These are phyloP conservation scores for Morone saxatilis DNA, from an alignment of 2,113 vertebrate species.

Conservation along the genomic window DNA sequence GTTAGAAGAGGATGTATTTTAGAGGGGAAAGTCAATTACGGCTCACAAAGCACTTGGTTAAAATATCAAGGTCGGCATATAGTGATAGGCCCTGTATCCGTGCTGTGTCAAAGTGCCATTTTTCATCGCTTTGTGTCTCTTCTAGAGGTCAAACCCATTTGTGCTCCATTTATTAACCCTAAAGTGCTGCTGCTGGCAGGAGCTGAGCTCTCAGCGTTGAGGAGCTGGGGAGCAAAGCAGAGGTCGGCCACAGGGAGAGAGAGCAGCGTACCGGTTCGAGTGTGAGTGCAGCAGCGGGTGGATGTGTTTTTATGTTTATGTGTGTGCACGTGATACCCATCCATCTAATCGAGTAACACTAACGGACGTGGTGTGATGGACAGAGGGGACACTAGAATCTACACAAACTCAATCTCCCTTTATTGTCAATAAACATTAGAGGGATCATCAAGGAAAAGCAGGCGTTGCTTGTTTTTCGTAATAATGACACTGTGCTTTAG, in stretches of 20 bases:
- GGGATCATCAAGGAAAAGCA: conserved; percentile 67
- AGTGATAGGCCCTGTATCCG: conserved; percentile 61
- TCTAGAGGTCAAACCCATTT: conserved; percentile 80
- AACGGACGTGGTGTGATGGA: conserved; percentile 26
- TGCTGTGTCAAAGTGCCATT: conserved; percentile 79
- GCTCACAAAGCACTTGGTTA: conserved; percentile 77
- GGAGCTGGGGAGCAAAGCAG: conserved; percentile 43
- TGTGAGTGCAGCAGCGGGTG: background rate
- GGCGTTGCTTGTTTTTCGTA: conserved; percentile 43
- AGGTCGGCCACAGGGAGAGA: conserved; percentile 33
- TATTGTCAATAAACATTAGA: conserved; percentile 78
- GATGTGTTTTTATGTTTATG: background rate
- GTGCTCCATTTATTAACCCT: conserved; percentile 82
- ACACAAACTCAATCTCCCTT: conserved; percentile 70
- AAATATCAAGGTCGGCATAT: conserved; percentile 80
- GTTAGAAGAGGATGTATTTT: conserved; percentile 73
- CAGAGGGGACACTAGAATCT: conserved; percentile 55
- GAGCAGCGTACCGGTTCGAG: conserved; percentile 12
- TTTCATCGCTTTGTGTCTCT: conserved; percentile 78
- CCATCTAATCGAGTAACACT: conserved; percentile 65
- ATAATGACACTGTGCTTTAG: conserved; percentile 68
- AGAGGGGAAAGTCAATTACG: conserved; percentile 75
- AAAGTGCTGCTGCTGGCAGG: conserved; percentile 76
- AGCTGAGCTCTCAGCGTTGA: conserved; percentile 31
- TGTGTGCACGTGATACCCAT: conserved; percentile 42